Evolutionary conservation across 2,797 vertebrate species (phyloP).

Genomic region (Halcyon leucocephala): DNA sequence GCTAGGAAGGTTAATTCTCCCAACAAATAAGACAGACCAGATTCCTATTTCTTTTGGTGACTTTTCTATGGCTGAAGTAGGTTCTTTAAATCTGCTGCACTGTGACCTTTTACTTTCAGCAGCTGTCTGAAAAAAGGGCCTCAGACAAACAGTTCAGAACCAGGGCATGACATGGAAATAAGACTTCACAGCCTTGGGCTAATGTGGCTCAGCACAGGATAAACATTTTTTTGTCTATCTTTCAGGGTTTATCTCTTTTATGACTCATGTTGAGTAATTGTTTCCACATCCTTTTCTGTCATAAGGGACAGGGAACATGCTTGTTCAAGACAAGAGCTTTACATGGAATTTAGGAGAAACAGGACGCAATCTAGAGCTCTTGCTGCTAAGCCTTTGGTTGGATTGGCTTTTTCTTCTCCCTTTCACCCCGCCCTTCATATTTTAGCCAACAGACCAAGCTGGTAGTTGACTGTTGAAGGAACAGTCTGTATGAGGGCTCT

Average conservation of each 20-base stretch:
- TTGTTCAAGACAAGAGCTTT: conserved; percentile 61
- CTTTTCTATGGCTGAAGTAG: conserved; percentile 1
- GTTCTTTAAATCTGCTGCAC: conserved; percentile 42
- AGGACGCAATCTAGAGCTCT: not conserved
- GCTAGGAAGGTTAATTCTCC: not conserved
- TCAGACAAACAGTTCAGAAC: conserved; percentile 67
- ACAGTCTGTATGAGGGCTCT: not conserved
- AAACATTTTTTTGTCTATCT: conserved; percentile 72
- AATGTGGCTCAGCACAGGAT: conserved; percentile 54
- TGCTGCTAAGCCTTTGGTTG: not conserved
- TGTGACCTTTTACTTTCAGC: conserved; percentile 61
- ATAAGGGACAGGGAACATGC: conserved; percentile 61
- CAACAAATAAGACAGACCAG: not conserved
- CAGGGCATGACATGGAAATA: conserved; percentile 66
- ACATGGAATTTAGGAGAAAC: conserved; percentile 52
- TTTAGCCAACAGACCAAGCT: not conserved
- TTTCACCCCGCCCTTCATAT: not conserved
- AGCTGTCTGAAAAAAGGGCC: conserved; percentile 43
- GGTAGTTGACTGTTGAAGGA: not conserved
- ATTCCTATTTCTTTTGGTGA: not conserved
- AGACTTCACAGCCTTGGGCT: conserved; percentile 63
- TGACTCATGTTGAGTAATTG: conserved; percentile 71
- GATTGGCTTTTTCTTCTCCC: not conserved
- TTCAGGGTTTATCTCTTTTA: conserved; percentile 69
- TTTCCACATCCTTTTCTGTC: conserved; percentile 70